Conservation (phyloP, 1,140 invertebrate genomes). For the Conopomorpha cramerella region DNA sequence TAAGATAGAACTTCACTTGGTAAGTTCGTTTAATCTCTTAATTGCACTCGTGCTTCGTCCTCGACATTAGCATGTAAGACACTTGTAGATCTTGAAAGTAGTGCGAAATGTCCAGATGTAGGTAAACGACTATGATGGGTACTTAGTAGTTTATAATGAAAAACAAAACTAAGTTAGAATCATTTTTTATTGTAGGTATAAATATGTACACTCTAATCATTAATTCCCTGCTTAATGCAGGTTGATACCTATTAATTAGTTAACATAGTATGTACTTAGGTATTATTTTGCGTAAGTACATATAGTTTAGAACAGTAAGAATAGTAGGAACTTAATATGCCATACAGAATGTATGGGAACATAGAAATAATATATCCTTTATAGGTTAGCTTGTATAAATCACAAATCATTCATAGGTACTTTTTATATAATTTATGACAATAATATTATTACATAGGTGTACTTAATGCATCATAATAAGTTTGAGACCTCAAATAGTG, state of each 20-base stretch:
- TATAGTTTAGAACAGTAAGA: too few relatives aligned
- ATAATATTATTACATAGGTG: not conserved
- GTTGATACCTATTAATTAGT: not conserved
- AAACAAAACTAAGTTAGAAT: too few relatives aligned
- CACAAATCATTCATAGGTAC: not conserved
- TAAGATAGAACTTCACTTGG: slow-evolving; percentile 6
- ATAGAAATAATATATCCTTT: too few relatives aligned
- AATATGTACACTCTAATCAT: not conserved
- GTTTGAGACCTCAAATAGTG: too few relatives aligned
- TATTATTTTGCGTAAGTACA: too few relatives aligned
- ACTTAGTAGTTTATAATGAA: too few relatives aligned
- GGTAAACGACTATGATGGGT: too few relatives aligned
- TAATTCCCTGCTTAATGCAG: not conserved
- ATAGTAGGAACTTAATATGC: too few relatives aligned
- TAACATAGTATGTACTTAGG: not conserved
- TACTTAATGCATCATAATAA: too few relatives aligned
- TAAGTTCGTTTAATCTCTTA: slow-evolving; percentile 5
- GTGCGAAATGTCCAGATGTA: too few relatives aligned
- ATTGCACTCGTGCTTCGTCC: not conserved
- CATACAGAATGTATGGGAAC: too few relatives aligned
- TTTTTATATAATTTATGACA: not conserved
- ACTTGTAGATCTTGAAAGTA: not conserved
- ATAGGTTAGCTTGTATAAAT: not conserved
- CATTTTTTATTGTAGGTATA: not conserved
- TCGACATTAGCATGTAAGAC: not conserved